phyloP scores from a whole-genome alignment of 2,888 invertebrate genomes.

The Epinotia demarniana region DNA sequence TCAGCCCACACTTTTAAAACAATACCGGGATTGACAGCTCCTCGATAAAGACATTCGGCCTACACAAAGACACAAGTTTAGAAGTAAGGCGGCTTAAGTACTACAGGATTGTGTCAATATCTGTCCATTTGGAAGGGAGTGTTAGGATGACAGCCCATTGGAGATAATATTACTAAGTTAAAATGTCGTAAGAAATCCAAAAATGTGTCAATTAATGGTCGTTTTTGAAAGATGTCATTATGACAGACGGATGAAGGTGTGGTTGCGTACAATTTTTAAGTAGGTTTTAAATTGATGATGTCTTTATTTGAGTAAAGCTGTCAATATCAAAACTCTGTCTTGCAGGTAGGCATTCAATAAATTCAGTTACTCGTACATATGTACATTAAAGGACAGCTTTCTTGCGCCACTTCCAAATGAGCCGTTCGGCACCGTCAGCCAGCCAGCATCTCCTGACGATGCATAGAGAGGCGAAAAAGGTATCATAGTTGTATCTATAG shows the following conservation, averaged over 20 bases:
- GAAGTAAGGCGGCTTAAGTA: constrained; percentile 12
- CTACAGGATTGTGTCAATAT: constrained; percentile 8
- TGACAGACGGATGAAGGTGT: neutral
- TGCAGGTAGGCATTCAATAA: no score
- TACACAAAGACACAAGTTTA: constrained; percentile 7
- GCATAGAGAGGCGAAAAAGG: no score
- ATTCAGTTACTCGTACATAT: no score
- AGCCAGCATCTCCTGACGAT: no score
- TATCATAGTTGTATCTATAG: neutral
- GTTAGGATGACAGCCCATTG: constrained; percentile 8
- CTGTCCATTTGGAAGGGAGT: neutral
- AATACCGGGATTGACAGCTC: constrained; percentile 40
- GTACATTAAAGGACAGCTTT: no score
- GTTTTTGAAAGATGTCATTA: neutral
- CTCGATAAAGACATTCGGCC: constrained; percentile 38
- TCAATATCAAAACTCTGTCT: no score
- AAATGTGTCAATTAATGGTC: neutral
- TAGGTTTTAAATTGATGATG: no score
- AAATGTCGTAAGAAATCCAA: neutral
- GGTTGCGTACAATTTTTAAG: neutral
- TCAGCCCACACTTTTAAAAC: constrained; percentile 39
- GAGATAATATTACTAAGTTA: neutral
- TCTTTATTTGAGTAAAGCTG: no score
- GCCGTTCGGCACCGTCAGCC: no score
- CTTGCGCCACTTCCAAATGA: no score